Evolutionary conservation across 2,797 vertebrate species (phyloP), one percentile per base, ranked within the genome.

Genomic region (Danio albolineatus): DNA sequence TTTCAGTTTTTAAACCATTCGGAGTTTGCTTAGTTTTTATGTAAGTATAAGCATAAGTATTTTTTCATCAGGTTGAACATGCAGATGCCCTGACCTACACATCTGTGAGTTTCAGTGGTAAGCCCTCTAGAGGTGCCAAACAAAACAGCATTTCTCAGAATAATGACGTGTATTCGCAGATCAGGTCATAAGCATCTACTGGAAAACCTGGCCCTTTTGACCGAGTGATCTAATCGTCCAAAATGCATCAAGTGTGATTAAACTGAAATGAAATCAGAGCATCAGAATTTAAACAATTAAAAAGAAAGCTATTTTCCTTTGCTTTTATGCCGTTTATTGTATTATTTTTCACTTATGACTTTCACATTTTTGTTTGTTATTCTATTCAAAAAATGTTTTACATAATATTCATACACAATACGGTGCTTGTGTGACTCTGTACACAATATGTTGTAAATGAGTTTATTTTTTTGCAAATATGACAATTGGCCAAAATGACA

Each of bases 101-200:
- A 17, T 5, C 60, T 16, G 72, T 86, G 59, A 0, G 12, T 81
- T 80, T 62, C 7, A 17, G 46, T 6, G 84, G 0, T 71, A 80
- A 61, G 10, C 57, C 28, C 13, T 2, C 41, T 6, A 83, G 71
- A 61, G 36, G 10, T 57, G 0, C 16, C 13, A 41, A 66, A 80
- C 48, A 60, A 53, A 78, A 64, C 57, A 9, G 56, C 61, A 82
- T 54, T 62, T 72, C 54, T 0, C 5, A 1, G 78, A 67, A 84
- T 0, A 21, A 36, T 66, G 73, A 73, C 1, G 1, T 87, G 51
- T 88, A 88, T 56, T 82, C 84, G 5, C 39, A 57, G 36, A 44
- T 85, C 0, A 74, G 46, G 46, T 13, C 46, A 0, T 54, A 67
- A 6, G 39, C 10, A 73, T 53, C 19, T 10, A 0, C 57, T 19